phyloP scores from a whole-genome alignment of 2,113 vertebrate genomes.

The Eolophus roseicapilla region DNA sequence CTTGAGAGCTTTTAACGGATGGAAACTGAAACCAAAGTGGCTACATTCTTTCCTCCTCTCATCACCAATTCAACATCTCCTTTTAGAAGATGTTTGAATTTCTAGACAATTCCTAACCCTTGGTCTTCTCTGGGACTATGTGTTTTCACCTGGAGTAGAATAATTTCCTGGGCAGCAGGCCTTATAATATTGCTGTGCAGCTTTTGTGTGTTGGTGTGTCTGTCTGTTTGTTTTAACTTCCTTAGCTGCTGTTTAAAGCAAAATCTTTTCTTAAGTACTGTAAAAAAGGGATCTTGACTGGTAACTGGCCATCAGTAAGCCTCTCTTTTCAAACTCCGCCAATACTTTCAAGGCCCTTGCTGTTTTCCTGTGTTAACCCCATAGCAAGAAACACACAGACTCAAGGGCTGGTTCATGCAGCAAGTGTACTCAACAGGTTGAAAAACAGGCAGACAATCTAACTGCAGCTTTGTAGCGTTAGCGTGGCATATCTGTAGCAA shows the following conservation, averaged over 20 bases:
- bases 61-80: neutral
- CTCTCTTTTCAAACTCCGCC: neutral
- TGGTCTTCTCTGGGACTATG: neutral
- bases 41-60: neutral
- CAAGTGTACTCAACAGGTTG: neutral
- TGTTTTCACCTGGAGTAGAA: neutral
- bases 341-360: neutral
- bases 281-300: neutral
- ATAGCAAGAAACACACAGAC: neutral
- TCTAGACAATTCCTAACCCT: neutral
- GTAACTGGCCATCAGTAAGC: neutral
- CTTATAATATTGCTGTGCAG: neutral
- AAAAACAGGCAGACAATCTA: neutral
- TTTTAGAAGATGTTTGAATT: neutral
- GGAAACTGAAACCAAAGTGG: neutral
- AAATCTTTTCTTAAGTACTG: neutral
- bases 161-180: neutral
- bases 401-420: neutral
- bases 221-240: neutral
- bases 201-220: neutral
- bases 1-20: neutral
- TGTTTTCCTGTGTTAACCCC: neutral
- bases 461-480: fast-evolving
- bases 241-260: neutral
- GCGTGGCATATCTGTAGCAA: neutral